Evolutionary conservation across 2,113 vertebrate species (phyloP).

Genomic region (Agapornis roseicollis): DNA sequence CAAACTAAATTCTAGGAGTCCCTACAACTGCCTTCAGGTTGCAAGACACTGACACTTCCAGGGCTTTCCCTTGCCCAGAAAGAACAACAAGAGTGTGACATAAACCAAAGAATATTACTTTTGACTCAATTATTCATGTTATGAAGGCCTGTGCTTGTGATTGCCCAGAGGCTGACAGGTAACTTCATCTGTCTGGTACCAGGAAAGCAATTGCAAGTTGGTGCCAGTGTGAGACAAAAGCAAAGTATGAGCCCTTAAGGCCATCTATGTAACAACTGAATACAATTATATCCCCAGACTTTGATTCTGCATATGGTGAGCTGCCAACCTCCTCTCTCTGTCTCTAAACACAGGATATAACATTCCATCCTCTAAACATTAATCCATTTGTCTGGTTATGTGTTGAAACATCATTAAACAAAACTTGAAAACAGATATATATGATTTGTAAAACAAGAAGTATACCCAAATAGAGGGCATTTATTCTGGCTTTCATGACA

Average conservation of each 20-base stretch:
- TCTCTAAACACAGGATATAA: not conserved
- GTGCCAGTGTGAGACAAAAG: conserved; percentile 7
- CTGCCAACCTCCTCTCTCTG: not conserved
- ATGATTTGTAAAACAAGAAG: not conserved
- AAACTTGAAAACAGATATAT: not conserved
- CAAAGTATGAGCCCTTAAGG: not conserved
- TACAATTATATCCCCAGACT: not conserved
- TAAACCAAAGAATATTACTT: not conserved
- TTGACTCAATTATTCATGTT: not conserved
- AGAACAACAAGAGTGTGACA: not conserved
- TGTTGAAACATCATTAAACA: conserved; percentile 5
- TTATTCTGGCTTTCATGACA: not conserved
- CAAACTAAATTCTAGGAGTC: not conserved
- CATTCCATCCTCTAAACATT: not conserved
- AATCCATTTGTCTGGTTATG: not conserved
- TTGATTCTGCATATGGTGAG: not conserved
- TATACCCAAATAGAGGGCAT: not conserved
- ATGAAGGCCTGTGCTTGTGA: not conserved
- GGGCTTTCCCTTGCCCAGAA: not conserved
- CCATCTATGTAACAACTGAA: not conserved
- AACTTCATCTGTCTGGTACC: not conserved
- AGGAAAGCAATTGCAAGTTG: conserved; percentile 22
- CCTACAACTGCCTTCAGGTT: not conserved
- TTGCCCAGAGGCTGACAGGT: conserved; percentile 15
- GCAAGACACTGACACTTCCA: not conserved